Base-by-base conservation (phyloP, 2,797 vertebrate species). In the Pachyuromys duprasi region DNA sequence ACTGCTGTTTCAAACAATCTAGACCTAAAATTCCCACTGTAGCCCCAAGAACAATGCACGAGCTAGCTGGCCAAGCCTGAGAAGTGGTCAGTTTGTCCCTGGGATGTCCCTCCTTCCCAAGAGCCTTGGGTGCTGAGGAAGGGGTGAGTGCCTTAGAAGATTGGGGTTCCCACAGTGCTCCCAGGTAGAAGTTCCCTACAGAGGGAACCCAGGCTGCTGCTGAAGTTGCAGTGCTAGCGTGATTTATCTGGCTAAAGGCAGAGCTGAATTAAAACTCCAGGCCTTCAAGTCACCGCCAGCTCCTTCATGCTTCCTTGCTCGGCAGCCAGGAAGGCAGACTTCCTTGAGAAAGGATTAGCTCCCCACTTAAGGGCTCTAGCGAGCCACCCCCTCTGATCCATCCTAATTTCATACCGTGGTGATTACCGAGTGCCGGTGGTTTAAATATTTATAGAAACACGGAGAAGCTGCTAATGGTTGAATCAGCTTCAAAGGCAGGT, bases 401-500 rank as follows among this genome's bases (percentile, higher is more conserved):
- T 93, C 89, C 88, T 97, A 83, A 97, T 96, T 97, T 95, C 93
- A 91, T 76, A 97, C 91, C 33, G 39, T 97, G 87, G 92, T 92
- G 95, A 97, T 97, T 95, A 95, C 84, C 69, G 31, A 81, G 87
- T 90, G 53, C 86, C 6, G 18, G 86, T 6, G 24, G 87, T 94
- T 97, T 94, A 96, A 97, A 97, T 97, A 97, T 97, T 98, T 96
- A 97, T 57, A n/a, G 26, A 18, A 84, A 90, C 5, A 6, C 4
- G 72, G 60, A 95, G 81, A 79, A 75, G 26, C 57, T 78, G 26
- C 63, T 93, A 69, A 86, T 60, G 95, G 82, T 55, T 55, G 78
- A 62, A 79, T 88, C 81, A 3, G 57, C 74, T 55, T 81, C 82
- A 39, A 31, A 15, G 62, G 86, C 65, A 63, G 76, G 80, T 49